These are phyloP conservation scores for Florisuga fusca DNA, from an alignment of 2,797 vertebrate species.

Conservation along the genomic window DNA sequence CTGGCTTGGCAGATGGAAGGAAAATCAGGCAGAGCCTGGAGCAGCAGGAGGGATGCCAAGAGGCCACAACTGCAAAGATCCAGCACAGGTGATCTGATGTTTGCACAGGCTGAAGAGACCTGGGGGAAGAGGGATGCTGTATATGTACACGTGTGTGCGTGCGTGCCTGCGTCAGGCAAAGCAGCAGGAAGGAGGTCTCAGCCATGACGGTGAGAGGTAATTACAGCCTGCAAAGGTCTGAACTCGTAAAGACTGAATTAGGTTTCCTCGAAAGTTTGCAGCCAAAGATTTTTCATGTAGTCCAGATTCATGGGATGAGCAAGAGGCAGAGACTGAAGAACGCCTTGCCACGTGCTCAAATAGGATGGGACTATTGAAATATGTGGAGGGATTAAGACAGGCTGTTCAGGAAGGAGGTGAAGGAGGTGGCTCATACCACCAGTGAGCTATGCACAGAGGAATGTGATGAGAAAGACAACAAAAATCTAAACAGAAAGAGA, in stretches of 20 bases:
- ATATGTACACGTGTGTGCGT: background rate
- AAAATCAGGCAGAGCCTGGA: background rate
- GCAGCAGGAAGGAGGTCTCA: slow-evolving; percentile 22
- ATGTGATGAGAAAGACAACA: fast-evolving
- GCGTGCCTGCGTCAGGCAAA: background rate
- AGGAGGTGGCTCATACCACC: background rate
- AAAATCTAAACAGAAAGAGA: background rate
- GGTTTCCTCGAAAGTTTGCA: slow-evolving; percentile 41
- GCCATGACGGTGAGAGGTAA: background rate
- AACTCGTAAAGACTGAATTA: slow-evolving; percentile 2
- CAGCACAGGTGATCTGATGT: background rate
- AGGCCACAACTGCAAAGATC: background rate
- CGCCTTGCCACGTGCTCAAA: background rate
- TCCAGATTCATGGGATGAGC: background rate
- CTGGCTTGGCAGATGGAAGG: background rate
- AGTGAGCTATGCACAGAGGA: background rate
- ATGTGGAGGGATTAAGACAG: background rate
- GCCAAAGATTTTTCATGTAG: background rate
- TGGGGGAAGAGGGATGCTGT: background rate
- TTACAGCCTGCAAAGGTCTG: slow-evolving; percentile 50
- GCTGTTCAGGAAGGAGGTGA: background rate
- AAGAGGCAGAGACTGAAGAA: background rate
- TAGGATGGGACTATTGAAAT: background rate
- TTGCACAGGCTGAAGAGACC: background rate
- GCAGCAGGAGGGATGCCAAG: background rate